phyloP scores from a whole-genome alignment of 1,140 invertebrate genomes.

The Eciton burchellii region DNA sequence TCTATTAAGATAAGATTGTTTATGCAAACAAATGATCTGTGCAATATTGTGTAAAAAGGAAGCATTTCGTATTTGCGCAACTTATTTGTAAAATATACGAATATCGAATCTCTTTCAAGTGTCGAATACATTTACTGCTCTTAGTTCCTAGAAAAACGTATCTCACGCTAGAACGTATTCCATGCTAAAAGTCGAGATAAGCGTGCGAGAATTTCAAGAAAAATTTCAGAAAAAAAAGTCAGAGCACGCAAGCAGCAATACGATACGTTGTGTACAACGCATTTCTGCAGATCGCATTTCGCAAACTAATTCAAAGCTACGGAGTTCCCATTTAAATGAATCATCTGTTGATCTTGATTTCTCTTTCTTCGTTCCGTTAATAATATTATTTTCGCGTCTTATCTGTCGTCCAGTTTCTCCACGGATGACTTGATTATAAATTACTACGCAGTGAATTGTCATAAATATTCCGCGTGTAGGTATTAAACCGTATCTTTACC shows the following conservation, averaged over 20 bases:
- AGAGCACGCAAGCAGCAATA: not conserved
- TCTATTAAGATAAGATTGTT: not conserved
- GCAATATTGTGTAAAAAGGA: not conserved
- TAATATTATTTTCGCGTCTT: not conserved
- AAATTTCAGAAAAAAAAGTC: not conserved
- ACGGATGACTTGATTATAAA: not conserved
- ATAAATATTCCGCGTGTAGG: not conserved
- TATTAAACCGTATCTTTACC: not conserved
- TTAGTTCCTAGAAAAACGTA: too few relatives aligned
- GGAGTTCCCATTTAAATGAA: not conserved
- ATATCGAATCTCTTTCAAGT: too few relatives aligned
- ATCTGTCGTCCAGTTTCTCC: too few relatives aligned
- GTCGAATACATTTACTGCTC: too few relatives aligned
- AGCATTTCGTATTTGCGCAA: conserved; percentile 2
- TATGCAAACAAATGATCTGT: not conserved
- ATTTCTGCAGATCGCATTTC: not conserved
- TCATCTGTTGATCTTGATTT: not conserved
- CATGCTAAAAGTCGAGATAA: conserved; percentile 1
- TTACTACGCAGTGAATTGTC: not conserved
- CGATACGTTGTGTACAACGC: not conserved
- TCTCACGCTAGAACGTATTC: not conserved
- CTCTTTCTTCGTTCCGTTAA: not conserved
- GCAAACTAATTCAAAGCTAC: conserved; percentile 8
- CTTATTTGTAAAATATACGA: not conserved
- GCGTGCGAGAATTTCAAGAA: not conserved